These are phyloP conservation scores for Arctocebus calabarensis DNA, from an alignment of 2,797 vertebrate species.

Conservation along the genomic window DNA sequence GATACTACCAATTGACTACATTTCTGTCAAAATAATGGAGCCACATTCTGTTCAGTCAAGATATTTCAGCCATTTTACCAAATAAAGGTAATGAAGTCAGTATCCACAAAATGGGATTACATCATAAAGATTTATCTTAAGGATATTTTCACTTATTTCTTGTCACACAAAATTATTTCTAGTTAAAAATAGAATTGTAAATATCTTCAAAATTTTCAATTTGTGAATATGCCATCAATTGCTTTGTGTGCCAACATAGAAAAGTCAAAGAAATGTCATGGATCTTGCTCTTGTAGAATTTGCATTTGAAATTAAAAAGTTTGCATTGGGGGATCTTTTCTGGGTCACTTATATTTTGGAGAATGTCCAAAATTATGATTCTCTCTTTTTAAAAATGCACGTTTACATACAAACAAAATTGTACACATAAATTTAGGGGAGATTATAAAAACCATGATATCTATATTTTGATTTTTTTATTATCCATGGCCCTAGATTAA, in stretches of 20 bases:
- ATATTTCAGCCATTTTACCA: slow-evolving; percentile 22
- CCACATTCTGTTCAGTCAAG: neutral
- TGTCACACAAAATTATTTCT: neutral
- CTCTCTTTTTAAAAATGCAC: neutral
- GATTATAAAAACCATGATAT: neutral
- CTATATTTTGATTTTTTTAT: slow-evolving; percentile 23
- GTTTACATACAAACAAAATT: neutral
- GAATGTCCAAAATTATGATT: neutral
- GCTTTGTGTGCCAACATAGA: neutral
- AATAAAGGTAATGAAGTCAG: neutral
- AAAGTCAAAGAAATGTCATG: neutral
- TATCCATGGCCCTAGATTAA: neutral
- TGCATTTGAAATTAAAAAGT: neutral
- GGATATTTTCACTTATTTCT: neutral
- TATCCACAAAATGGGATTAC: neutral
- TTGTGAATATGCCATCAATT: neutral
- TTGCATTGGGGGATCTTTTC: neutral
- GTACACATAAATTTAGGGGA: neutral
- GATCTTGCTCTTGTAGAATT: neutral
- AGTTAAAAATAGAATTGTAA: slow-evolving; percentile 25
- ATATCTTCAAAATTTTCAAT: neutral
- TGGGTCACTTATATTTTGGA: neutral
- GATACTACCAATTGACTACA: neutral
- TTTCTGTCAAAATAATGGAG: slow-evolving; percentile 23
- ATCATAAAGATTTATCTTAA: neutral